phyloP scores from a whole-genome alignment of 2,888 invertebrate species.

The Globia sparganii region DNA sequence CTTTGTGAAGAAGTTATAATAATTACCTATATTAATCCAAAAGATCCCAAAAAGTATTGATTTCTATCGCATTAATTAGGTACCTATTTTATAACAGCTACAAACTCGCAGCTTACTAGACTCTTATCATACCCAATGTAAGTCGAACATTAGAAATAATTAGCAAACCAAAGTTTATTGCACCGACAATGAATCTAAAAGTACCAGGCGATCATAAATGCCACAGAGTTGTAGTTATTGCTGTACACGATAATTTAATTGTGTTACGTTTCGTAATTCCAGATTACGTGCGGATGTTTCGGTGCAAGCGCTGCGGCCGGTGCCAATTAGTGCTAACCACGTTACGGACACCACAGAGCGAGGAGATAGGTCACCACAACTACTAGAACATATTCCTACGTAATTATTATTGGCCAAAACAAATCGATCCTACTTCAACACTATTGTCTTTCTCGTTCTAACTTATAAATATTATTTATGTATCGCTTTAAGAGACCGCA shows the following conservation, averaged over 20 bases:
- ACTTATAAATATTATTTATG: too few relatives aligned
- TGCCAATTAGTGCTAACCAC: conserved; percentile 31
- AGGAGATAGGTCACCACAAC: background rate
- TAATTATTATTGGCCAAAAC: too few relatives aligned
- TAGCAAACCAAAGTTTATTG: conserved; percentile 32
- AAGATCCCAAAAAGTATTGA: background rate
- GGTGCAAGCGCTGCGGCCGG: conserved; percentile 17
- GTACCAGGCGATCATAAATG: conserved; percentile 42
- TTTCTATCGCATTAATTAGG: background rate
- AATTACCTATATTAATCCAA: too few relatives aligned
- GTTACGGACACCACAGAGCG: conserved; percentile 25
- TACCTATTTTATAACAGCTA: background rate
- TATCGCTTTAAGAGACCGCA: too few relatives aligned
- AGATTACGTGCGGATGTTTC: conserved; percentile 42
- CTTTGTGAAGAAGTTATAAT: background rate
- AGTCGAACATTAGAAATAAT: conserved; percentile 25
- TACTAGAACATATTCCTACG: background rate
- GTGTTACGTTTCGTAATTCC: conserved; percentile 45
- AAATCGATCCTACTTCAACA: too few relatives aligned
- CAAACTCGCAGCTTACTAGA: background rate
- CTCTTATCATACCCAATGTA: background rate
- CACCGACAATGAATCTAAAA: conserved; percentile 8
- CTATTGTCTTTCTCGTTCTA: too few relatives aligned
- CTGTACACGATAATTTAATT: conserved; percentile 48
- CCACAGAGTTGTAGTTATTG: conserved; percentile 10